These are phyloP conservation scores for Aspidiotus rigidus DNA, from an alignment of 2,888 invertebrate species.

Conservation along the genomic window DNA sequence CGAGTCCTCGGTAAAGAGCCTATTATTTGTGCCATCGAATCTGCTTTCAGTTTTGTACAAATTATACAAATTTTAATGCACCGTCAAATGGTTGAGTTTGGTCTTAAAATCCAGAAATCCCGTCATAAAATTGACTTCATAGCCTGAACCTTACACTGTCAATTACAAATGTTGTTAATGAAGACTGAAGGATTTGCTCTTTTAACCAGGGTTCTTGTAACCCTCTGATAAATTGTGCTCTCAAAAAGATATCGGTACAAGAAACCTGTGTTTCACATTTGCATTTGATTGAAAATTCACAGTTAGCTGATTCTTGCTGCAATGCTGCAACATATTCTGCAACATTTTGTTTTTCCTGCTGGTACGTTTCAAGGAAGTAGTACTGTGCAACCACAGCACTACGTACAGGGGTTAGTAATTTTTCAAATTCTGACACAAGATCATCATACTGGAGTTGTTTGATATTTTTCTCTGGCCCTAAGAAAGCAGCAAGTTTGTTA, in stretches of 20 bases:
- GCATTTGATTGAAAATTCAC: slow-evolving; percentile 1
- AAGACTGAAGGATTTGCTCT: not conserved
- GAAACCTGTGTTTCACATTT: not conserved
- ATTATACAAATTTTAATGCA: no score
- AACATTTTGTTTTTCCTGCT: slow-evolving; percentile 21
- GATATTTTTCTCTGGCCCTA: slow-evolving; percentile 30
- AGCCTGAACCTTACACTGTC: no score
- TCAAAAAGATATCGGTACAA: not conserved
- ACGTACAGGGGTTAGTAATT: slow-evolving; percentile 26
- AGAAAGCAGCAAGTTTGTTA: slow-evolving; percentile 28
- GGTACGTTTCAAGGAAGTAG: not conserved
- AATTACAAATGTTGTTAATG: not conserved
- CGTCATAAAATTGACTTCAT: no score
- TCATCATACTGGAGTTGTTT: slow-evolving; percentile 13
- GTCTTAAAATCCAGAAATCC: no score
- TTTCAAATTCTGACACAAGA: slow-evolving; percentile 19
- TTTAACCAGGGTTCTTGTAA: not conserved
- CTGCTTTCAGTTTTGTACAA: no score
- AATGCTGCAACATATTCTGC: slow-evolving; percentile 5
- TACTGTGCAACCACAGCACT: slow-evolving; percentile 7
- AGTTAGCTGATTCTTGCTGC: slow-evolving; percentile 20
- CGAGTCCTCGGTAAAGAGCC: no score
- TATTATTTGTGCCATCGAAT: no score
- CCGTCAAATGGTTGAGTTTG: no score
- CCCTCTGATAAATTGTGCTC: not conserved